phyloP scores from a whole-genome alignment of 2,888 invertebrate genomes.

The Noctua comes region DNA sequence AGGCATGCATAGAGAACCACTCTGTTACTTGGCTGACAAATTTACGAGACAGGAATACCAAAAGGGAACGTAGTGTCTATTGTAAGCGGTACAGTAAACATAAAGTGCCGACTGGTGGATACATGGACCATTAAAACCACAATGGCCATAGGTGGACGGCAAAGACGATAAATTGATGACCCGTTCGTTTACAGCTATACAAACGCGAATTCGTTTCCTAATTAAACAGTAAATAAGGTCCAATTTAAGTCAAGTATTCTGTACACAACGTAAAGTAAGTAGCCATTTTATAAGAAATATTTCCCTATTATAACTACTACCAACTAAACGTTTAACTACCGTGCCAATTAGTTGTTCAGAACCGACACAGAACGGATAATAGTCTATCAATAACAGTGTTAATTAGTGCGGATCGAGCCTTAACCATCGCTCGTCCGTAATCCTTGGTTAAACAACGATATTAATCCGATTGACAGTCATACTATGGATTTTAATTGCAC shows the following conservation, averaged over 20 bases:
- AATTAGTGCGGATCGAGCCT: slow-evolving; percentile 34
- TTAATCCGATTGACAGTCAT: slow-evolving; percentile 43
- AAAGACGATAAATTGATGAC: slow-evolving; percentile 2
- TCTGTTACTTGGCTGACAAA: slow-evolving; percentile 52
- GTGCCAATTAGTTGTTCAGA: slow-evolving; percentile 10
- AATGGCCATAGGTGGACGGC: neutral
- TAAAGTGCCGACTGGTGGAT: slow-evolving; percentile 27
- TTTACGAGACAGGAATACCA: slow-evolving; percentile 63
- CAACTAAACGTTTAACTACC: slow-evolving; percentile 2
- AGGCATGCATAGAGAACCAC: slow-evolving; percentile 56
- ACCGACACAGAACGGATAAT: slow-evolving; percentile 30
- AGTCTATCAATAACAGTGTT: slow-evolving; percentile 45
- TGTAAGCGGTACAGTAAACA: slow-evolving; percentile 17
- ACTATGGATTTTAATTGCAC: slow-evolving; percentile 34
- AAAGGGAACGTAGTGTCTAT: slow-evolving; percentile 43
- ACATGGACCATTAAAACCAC: slow-evolving; percentile 24
- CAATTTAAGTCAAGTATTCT: neutral
- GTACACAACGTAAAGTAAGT: neutral
- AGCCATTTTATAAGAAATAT: neutral
- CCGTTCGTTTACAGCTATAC: neutral
- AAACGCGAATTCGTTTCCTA: neutral
- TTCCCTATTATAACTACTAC: neutral
- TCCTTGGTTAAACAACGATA: slow-evolving; percentile 42
- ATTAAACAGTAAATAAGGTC: neutral
- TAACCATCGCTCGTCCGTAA: slow-evolving; percentile 32